These are phyloP conservation scores for Andrena hattorfiana DNA, from an alignment of 2,888 invertebrate genomes.

Conservation along the genomic window DNA sequence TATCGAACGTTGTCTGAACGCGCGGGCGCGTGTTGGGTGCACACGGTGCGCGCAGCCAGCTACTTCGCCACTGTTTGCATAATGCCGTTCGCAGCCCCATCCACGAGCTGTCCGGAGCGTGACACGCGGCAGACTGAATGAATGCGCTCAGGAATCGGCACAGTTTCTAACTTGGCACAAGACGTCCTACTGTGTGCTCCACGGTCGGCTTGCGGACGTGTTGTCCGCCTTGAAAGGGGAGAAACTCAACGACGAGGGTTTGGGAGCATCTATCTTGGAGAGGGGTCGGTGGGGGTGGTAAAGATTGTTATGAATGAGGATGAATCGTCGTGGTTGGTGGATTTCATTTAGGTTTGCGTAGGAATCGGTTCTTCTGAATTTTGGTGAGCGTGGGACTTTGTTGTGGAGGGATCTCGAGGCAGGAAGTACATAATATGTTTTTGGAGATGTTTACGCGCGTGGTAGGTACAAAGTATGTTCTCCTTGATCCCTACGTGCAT, in stretches of 20 bases:
- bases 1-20: conserved; percentile 43
- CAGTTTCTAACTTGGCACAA: conserved; percentile 62
- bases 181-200: conserved; percentile 8
- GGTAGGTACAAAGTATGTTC: too few species aligned
- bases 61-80: conserved; percentile 34
- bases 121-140: conserved; percentile 51
- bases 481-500: too few species aligned
- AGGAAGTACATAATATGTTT: too few species aligned
- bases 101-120: conserved; percentile 33
- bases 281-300: not conserved
- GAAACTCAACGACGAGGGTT: not conserved
- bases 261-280: not conserved
- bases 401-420: too few species aligned
- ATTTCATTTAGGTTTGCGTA: too few species aligned
- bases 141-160: conserved; percentile 61
- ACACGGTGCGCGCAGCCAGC: conserved; percentile 1
- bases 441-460: too few species aligned
- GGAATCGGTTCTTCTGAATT: too few species aligned
- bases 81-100: conserved; percentile 24
- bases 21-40: not conserved
- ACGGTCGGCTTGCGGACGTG: not conserved
- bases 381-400: too few species aligned
- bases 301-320: too few species aligned
- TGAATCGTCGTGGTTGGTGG: too few species aligned
- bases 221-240: not conserved